A percentile compares a stretch with the other conserved stretches of the same genome.
phyloP scores from a whole-genome alignment of 1,140 invertebrate species.

The Drosophila pseudoananassae region DNA sequence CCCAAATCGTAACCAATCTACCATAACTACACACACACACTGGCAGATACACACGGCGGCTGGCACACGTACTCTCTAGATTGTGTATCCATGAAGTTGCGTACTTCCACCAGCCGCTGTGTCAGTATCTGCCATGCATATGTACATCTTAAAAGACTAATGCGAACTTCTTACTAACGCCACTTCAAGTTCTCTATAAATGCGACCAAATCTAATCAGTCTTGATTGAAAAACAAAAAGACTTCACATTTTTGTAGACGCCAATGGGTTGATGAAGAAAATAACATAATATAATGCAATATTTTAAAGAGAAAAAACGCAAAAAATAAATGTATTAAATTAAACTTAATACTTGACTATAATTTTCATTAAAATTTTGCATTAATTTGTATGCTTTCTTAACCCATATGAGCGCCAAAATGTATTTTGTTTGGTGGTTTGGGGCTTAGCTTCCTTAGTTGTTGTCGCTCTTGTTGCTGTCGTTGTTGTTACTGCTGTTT shows the following conservation, averaged over 20 bases:
- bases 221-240: constrained; percentile 10
- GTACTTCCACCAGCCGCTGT: background rate
- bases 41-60: constrained; percentile 30
- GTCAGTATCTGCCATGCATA: constrained; percentile 33
- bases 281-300: constrained; percentile 41
- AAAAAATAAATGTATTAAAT: background rate
- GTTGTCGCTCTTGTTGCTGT: constrained; percentile 35
- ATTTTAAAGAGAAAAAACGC: background rate
- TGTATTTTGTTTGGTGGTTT: constrained; percentile 77
- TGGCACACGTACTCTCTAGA: constrained; percentile 9
- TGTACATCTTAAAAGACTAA: constrained; percentile 63
- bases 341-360: background rate
- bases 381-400: background rate
- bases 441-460: constrained; percentile 79
- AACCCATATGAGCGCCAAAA: constrained; percentile 45
- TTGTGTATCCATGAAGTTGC: background rate
- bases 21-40: constrained; percentile 58
- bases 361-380: constrained; percentile 17
- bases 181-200: constrained; percentile 34
- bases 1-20: constrained; percentile 82
- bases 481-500: constrained; percentile 29
- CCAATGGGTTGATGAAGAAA: constrained; percentile 14
- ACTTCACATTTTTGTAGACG: constrained; percentile 43
- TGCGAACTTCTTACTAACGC: constrained; percentile 73
- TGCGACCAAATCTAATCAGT: constrained; percentile 2